These are phyloP conservation scores for Amphiprion ocellaris DNA, from an alignment of 2,113 vertebrate species.

Conservation along the genomic window DNA sequence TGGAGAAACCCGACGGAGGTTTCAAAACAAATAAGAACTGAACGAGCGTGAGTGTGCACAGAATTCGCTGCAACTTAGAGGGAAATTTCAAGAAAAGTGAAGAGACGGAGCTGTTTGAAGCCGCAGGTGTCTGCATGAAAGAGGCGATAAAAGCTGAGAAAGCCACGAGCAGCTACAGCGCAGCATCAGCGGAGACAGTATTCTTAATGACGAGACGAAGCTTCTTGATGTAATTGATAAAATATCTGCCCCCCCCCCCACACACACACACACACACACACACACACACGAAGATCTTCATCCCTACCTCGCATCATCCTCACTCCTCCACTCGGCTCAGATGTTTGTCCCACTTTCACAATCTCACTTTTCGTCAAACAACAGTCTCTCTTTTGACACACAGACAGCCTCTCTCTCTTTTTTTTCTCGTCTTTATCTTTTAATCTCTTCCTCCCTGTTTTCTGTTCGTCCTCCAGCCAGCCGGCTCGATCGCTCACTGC, in stretches of 20 bases:
- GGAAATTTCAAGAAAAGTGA: not conserved
- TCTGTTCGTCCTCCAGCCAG: conserved; percentile 45
- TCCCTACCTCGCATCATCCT: conserved; percentile 87
- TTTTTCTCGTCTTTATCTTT: conserved; percentile 28
- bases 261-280: conserved; percentile 36
- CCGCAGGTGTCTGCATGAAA: conserved; percentile 18
- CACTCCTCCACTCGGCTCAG: conserved; percentile 76
- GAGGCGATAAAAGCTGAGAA: not conserved
- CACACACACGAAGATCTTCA: conserved; percentile 58
- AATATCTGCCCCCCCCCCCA: conserved; percentile 19
- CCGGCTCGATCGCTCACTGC: conserved; percentile 55
- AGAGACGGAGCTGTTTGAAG: conserved; percentile 11
- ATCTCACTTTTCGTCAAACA: conserved; percentile 44
- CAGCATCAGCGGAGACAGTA: too few relatives aligned
- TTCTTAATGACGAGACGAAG: not conserved
- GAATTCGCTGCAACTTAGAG: not conserved
- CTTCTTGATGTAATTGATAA: conserved; percentile 26
- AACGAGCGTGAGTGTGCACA: not conserved
- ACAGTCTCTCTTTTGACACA: conserved; percentile 29
- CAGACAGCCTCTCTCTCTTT: not conserved
- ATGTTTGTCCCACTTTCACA: conserved; percentile 80
- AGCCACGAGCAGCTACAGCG: not conserved
- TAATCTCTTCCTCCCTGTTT: conserved; percentile 16
- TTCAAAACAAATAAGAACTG: conserved; percentile 51
- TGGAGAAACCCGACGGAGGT: not conserved